Evolutionary conservation across 2,113 vertebrate genomes (phyloP), one percentile per base, ranked within the genome.

Genomic region (Haemorhous mexicanus): DNA sequence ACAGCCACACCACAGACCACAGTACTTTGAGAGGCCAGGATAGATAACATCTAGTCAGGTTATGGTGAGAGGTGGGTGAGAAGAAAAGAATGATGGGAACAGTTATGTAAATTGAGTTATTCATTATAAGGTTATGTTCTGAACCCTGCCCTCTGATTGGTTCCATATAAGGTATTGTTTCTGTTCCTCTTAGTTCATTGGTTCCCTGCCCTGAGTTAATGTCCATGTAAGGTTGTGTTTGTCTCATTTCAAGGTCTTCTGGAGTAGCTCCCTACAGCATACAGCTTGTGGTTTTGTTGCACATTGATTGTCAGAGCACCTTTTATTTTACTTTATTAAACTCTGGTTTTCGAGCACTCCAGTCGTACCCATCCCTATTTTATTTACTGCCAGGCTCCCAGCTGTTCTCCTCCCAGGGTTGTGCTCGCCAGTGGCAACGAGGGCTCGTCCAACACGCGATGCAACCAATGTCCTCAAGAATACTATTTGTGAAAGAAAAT

Each of bases 381-480:
- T 19, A 37, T 61, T 61, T 37, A 37, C 24, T 18, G 58, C 35
- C 58, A 61, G 1, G 2, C 24, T 61, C 35, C 58, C 24, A 0
- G 24, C 35, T 27, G 35, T 37, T 61, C 24, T 59, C 10, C 16
- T 26, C 35, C n/a, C 8, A 0, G 24, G 35, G 11, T 6, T 59
- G 11, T 16, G 4, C 24, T 61, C 2, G 0, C 24, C 7, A 4
- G 58, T 3, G 2, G 58, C 58, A 61, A 37, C 8, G 2, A 61
- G 58, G 16, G 35, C 58, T 61, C 24, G 0, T 37, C 24, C 58
- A 8, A 16, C 1, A 4, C 11, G 4, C 11, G 1, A 18, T 3
- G 4, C 35, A 61, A 61, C 16, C 24, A 37, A 37, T 72, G 15
- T 70, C 90, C 72, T 84, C 72, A 78, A 78, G 53, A 78, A 90